Evolutionary conservation across 2,113 vertebrate species (phyloP).

Genomic region (Fulica atra): DNA sequence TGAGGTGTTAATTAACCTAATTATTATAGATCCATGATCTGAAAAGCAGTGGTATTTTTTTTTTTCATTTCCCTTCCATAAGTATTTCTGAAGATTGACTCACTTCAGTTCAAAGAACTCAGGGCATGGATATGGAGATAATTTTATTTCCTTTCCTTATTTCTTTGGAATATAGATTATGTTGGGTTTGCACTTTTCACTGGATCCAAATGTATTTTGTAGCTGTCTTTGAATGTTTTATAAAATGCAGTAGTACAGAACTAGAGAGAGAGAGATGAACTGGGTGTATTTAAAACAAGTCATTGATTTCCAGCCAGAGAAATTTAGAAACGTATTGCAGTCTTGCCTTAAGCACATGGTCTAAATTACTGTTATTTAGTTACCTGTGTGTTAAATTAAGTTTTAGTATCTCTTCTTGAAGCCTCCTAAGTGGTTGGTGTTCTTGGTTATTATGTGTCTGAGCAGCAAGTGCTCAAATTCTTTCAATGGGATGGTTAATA

Average conservation of each 20-base stretch:
- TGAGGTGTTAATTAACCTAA: constrained; percentile 45
- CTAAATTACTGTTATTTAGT: neutral
- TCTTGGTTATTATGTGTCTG: neutral
- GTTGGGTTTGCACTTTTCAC: neutral
- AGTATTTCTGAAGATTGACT: neutral
- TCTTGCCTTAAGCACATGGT: neutral
- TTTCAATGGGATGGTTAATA: neutral
- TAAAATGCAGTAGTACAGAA: neutral
- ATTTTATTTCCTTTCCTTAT: neutral
- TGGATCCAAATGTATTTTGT: neutral
- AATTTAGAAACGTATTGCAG: neutral
- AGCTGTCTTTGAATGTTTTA: neutral
- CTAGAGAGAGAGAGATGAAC: neutral
- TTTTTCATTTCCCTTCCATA: neutral
- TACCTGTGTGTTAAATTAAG: neutral
- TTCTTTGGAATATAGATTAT: neutral
- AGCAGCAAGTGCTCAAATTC: neutral
- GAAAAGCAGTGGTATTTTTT: neutral
- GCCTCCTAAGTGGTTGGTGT: neutral
- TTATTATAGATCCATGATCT: neutral
- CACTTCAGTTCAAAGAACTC: neutral
- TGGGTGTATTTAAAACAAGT: neutral
- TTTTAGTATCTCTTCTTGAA: neutral
- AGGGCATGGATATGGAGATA: neutral
- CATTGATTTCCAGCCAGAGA: neutral